Evolutionary conservation across 37 sponge, comb jelly and placozoan species (phyloP), one percentile per base, ranked within the genome.

Genomic region (Dysidea cf. avara): DNA sequence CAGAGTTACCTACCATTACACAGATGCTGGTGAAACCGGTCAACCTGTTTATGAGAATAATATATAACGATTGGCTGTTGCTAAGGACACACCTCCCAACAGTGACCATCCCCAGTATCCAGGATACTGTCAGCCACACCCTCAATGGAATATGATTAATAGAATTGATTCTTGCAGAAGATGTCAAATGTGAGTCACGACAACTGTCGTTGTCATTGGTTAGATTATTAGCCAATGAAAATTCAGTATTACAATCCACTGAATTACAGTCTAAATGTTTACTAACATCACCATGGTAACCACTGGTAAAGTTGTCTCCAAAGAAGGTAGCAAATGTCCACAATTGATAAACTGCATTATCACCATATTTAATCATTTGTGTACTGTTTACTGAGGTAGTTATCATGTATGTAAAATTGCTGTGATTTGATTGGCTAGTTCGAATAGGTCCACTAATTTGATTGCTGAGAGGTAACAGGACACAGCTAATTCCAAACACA

Each of bases 1-100:
- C 33, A n/a, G 89, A 78, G 70, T 88, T 88, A 0, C 72, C 69
- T 20, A 88, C 75, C 68, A 88, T 71, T 0, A 88, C 77, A 50
- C 74, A 66, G 28, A 78, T 51, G 30, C 79, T 68, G 26, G 83
- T 82, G 24, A 87, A 54, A 7, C 34, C 21, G 46, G 58, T 56
- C 7, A 58, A 33, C 50, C 88, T 87, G 36, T 3, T 40, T 6
- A 51, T 28, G 34, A 40, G n/a, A 56, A 24, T 43, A 43, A n/a
- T 5, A 50, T 17, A 48, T 48, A 28, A 12, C 7, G 11, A 32
- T 35, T 71, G 11, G 13, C 11, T 11, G 25, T 11, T 18, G 11
- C n/a, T 21, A 14, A 58, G 18, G 25, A 69, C 71, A 50, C 34
- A 89, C 89, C 89, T 78, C 9, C 65, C 13, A 20, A 79, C 33